Percentiles rank a stretch among this genome's conserved stretches.
These are phyloP conservation scores for Melanerpes formicivorus DNA, from an alignment of 2,113 vertebrate genomes.

Conservation along the genomic window DNA sequence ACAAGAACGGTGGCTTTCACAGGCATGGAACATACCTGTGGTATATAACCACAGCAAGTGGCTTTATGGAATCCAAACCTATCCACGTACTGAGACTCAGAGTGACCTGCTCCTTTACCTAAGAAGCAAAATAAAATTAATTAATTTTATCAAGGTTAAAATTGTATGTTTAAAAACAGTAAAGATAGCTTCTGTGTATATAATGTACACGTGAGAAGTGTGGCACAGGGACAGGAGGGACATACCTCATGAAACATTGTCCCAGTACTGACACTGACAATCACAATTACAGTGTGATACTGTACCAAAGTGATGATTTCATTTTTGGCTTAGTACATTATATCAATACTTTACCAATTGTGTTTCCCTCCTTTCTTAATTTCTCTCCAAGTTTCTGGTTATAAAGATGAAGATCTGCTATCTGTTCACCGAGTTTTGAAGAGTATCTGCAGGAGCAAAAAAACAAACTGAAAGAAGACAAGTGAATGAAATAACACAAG, in stretches of 20 bases:
- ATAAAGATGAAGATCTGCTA: constrained; percentile 90
- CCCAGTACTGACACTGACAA: background rate
- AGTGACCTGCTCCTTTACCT: constrained; percentile 80
- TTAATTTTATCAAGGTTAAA: background rate
- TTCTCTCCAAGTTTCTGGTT: constrained; percentile 86
- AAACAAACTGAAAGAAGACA: background rate
- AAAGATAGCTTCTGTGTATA: background rate
- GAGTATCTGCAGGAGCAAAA: constrained; percentile 76
- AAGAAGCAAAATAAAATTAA: background rate
- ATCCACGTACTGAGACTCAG: constrained; percentile 71
- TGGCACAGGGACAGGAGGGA: background rate
- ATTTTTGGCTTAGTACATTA: background rate
- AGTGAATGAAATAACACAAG: background rate
- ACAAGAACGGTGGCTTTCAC: background rate
- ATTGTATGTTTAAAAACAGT: background rate
- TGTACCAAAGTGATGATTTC: background rate
- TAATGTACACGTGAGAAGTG: background rate
- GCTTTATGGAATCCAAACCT: constrained; percentile 86
- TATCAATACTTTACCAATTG: constrained; percentile 80
- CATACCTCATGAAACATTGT: background rate
- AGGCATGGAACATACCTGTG: constrained; percentile 80
- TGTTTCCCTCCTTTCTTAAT: constrained; percentile 77
- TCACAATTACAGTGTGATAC: background rate
- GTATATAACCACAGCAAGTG: constrained; percentile 91
- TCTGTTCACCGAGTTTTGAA: constrained; percentile 83